Conservation (phyloP, 1,140 invertebrate species). For the Drusus annulatus region DNA sequence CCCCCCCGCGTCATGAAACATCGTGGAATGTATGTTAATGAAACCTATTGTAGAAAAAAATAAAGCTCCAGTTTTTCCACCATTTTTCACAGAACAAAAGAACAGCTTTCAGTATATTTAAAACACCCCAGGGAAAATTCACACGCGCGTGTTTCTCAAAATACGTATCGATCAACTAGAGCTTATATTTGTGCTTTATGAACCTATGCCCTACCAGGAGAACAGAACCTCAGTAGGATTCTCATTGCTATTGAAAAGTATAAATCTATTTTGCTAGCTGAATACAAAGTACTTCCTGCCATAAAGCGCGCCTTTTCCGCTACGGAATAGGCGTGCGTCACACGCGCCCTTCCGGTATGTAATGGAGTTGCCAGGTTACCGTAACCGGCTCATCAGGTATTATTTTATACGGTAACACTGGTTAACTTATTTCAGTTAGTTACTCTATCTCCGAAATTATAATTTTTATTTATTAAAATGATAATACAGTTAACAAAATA, state of each 20-base stretch:
- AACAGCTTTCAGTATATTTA: too few relatives aligned
- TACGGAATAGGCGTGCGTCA: not conserved
- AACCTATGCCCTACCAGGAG: not conserved
- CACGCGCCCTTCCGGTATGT: not conserved
- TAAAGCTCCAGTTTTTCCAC: too few relatives aligned
- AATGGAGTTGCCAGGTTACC: not conserved
- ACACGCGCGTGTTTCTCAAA: not conserved
- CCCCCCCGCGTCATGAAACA: too few relatives aligned
- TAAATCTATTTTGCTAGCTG: constrained; percentile 21
- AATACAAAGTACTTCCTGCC: constrained; percentile 27
- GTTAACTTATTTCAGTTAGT: too few relatives aligned
- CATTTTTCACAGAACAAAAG: too few relatives aligned
- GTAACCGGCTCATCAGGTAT: not conserved
- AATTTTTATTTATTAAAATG: too few relatives aligned
- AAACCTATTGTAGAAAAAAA: too few relatives aligned
- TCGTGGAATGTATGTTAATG: too few relatives aligned
- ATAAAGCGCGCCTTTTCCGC: constrained; percentile 1
- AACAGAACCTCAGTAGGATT: not conserved
- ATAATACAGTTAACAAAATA: too few relatives aligned
- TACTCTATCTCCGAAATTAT: too few relatives aligned
- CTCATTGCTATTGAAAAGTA: constrained; percentile 33
- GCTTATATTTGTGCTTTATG: not conserved
- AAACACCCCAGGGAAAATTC: too few relatives aligned
- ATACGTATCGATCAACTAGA: not conserved
- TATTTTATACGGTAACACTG: too few relatives aligned